Base-by-base conservation (phyloP, 2,888 invertebrate species). In the Hypomecis atomaria region DNA sequence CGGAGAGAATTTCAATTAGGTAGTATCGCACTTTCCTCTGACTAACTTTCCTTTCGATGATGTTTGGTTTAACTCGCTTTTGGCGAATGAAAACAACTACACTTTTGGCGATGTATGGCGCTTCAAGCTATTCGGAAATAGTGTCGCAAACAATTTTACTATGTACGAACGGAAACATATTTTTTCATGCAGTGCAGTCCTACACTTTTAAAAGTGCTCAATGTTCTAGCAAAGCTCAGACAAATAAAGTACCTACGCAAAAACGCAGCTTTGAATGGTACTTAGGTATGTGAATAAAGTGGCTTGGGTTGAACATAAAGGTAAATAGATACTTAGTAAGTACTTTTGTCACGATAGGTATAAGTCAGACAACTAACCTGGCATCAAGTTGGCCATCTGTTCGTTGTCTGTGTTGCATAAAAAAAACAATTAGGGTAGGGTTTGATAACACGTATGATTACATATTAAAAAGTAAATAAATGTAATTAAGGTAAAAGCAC, bases 331-430 rank as follows among this genome's bases (percentile, higher is more conserved):
- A 37, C 11, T 13, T 50, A 37, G 36, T 37, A 37, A 37, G 37
- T 13, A 42, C 34, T 45, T 45, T n/a, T n/a, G 42, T 36, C 13
- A 45, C 38, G 40, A 61, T 56, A n/a, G n/a, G n/a, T n/a, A 54
- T 65, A 53, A 66, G 56, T 64, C 61, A 66, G 69, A 71, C 71
- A 71, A 72, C 72, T 72, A 69, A 72, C 72, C 72, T 72, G 72
- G 71, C 71, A 72, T 72, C 72, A 72, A 71, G 72, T 72, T 59
- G 71, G 72, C 72, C 72, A 72, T 67, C 72, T 71, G 65, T 72
- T 69, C 56, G 71, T 71, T 66, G 72, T 70, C 72, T 72, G 72
- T 66, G 69, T 69, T 71, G 64, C 69, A 70, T 53, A 70, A 71
- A 70, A n/a, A 69, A 70, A 60, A 62, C 43, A 53, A 67, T 69